Conservation (phyloP, 2,888 invertebrate species). For the Euspilapteryx auroguttella region DNA sequence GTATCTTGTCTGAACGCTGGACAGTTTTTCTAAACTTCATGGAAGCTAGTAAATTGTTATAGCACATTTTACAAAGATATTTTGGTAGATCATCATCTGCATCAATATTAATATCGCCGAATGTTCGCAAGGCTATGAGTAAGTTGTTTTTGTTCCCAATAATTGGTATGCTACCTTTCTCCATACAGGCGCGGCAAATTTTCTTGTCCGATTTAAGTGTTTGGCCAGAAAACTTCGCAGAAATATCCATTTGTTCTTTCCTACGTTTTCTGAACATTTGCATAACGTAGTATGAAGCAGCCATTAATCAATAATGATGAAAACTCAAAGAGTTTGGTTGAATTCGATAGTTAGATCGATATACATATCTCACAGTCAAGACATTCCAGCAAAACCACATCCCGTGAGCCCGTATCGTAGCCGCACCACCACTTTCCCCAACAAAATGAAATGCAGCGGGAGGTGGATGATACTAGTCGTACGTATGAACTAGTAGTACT, state of each 20-base stretch:
- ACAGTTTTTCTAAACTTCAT: conserved; percentile 1
- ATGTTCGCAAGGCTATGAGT: not conserved
- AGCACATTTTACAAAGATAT: not conserved
- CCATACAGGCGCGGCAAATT: not conserved
- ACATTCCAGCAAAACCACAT: no score
- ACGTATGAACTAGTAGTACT: no score
- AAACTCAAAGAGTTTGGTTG: no score
- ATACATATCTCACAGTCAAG: no score
- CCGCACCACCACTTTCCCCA: no score
- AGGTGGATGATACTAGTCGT: no score
- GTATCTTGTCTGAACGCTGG: not conserved
- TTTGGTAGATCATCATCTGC: not conserved
- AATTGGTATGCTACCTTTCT: not conserved
- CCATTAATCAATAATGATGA: no score
- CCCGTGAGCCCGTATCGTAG: no score
- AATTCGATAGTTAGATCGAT: no score
- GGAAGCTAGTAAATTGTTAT: not conserved
- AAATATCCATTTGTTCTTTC: not conserved
- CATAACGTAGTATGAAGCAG: no score
- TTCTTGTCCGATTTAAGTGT: not conserved
- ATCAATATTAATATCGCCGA: not conserved
- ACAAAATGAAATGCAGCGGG: no score
- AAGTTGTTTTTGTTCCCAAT: not conserved
- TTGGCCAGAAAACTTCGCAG: not conserved
- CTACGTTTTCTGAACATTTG: not conserved